Evolutionary conservation across 2,888 invertebrate genomes (phyloP).

Genomic region (Prosapia bicincta): DNA sequence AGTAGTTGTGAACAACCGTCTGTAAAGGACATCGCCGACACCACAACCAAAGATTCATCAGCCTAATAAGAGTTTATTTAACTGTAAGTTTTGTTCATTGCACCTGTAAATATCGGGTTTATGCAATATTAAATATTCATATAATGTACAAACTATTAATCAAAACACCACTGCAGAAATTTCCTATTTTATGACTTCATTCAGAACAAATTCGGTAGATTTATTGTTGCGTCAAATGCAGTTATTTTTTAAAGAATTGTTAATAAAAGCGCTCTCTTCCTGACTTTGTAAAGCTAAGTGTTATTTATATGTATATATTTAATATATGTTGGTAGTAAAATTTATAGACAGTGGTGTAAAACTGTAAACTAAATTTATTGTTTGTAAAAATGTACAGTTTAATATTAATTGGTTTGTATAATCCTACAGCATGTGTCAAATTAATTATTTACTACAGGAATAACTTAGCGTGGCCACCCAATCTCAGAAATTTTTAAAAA

Average conservation of each 20-base stretch:
- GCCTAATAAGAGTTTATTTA: conserved; percentile 9
- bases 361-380: not conserved
- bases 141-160: conserved; percentile 24
- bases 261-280: not conserved
- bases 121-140: not conserved
- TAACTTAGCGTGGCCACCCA: not conserved
- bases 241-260: not conserved
- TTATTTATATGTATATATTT: not conserved
- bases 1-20: conserved; percentile 12
- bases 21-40: conserved; percentile 16
- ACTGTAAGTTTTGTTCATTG: not conserved
- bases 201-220: not conserved
- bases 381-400: not conserved
- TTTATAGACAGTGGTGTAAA: not conserved
- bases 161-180: conserved; percentile 16
- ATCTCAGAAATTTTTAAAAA: not conserved
- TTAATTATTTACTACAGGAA: not conserved
- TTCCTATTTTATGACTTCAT: not conserved
- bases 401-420: not conserved
- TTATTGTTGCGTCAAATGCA: not conserved
- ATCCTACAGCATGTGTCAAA: not conserved
- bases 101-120: not conserved
- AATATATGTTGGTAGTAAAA: not conserved
- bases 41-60: conserved; percentile 25
- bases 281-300: not conserved